Percentiles rank a stretch among this genome's conserved stretches.
phyloP scores from a whole-genome alignment of 2,113 vertebrate species.

The Propithecus coquereli region DNA sequence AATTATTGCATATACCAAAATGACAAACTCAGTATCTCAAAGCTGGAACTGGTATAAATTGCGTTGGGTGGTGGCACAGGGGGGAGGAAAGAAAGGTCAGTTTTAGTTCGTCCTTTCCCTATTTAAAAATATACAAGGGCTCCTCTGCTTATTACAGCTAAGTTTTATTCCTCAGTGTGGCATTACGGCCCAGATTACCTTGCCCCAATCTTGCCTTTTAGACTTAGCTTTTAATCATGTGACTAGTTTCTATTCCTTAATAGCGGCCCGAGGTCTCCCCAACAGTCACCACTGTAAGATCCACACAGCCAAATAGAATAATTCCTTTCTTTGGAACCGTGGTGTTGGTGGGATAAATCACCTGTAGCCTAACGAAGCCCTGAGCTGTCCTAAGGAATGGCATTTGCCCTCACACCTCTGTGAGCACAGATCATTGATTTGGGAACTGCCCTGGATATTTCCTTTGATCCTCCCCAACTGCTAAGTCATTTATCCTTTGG shows the following conservation, averaged over 20 bases:
- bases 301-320: background rate
- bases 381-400: background rate
- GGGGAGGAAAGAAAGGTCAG: background rate
- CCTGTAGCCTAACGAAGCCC: background rate
- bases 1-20: background rate
- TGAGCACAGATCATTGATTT: background rate
- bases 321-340: background rate
- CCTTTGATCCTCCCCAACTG: background rate
- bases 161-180: background rate
- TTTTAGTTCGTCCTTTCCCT: background rate
- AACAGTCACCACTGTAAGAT: background rate
- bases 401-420: background rate
- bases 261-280: background rate
- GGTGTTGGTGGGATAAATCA: background rate
- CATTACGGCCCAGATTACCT: background rate
- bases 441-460: background rate
- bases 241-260: background rate
- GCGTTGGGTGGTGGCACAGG: background rate
- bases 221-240: background rate
- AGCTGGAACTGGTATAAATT: background rate
- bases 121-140: background rate
- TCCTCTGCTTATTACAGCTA: background rate
- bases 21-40: background rate
- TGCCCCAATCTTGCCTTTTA: background rate
- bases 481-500: background rate